Evolutionary conservation across 2,113 vertebrate species (phyloP).

Genomic region (Nematolebias whitei): DNA sequence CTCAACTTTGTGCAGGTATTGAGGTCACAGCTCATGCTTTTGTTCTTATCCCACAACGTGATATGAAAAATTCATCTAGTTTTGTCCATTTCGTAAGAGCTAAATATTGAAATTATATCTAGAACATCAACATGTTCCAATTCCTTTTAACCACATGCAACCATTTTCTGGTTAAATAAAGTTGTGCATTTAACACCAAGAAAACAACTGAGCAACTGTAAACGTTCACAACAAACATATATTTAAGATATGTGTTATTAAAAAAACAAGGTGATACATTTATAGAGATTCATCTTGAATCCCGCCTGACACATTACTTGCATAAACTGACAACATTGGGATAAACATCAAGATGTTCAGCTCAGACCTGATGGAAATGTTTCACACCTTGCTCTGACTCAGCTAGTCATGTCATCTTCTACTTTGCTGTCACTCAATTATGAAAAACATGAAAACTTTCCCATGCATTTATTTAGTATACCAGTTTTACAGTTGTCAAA

Average conservation of each 20-base stretch:
- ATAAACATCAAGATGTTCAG: neutral
- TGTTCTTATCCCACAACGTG: too few species aligned
- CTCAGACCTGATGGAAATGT: neutral
- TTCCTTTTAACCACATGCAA: too few species aligned
- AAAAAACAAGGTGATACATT: neutral
- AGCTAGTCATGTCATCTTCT: conserved; percentile 6
- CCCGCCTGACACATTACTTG: conserved; percentile 2
- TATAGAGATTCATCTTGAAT: neutral
- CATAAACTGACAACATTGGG: neutral
- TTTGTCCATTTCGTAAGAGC: too few species aligned
- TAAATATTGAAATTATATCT: too few species aligned
- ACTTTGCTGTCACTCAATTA: conserved; percentile 22
- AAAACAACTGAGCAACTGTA: neutral
- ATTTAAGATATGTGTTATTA: too few species aligned
- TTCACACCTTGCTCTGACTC: conserved; percentile 1
- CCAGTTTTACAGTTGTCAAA: conserved; percentile 17
- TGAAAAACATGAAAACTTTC: conserved; percentile 6
- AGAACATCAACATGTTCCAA: too few species aligned
- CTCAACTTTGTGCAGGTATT: too few species aligned
- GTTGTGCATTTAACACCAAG: neutral
- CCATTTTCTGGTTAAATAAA: neutral
- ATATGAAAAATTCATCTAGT: too few species aligned
- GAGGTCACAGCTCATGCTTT: too few species aligned
- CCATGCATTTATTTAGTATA: neutral
- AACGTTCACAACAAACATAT: neutral